phyloP scores from a whole-genome alignment of 2,797 vertebrate genomes.

The Salarias fasciatus region DNA sequence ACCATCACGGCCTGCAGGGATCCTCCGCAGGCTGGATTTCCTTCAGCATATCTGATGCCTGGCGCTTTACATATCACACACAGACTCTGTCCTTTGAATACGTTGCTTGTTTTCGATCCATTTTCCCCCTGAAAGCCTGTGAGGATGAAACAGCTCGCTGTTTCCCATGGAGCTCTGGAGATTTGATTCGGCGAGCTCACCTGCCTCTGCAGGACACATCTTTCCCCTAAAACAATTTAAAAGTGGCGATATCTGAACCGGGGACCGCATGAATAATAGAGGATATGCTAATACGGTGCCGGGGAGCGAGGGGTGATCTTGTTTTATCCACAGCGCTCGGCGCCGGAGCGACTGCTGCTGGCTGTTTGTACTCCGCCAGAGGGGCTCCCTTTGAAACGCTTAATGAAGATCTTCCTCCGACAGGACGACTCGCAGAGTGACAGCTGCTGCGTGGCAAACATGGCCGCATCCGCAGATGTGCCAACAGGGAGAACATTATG shows the following conservation, averaged over 20 bases:
- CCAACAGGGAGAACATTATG: conserved; percentile 54
- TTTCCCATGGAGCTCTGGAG: conserved; percentile 11
- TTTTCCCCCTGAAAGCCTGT: conserved; percentile 28
- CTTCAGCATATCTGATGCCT: conserved; percentile 34
- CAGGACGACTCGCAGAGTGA: conserved; percentile 60
- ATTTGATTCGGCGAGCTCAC: conserved; percentile 72
- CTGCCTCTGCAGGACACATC: conserved; percentile 47
- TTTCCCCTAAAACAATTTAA: conserved; percentile 68
- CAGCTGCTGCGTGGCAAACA: conserved; percentile 63
- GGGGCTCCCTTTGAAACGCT: conserved; percentile 66
- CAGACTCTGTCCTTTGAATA: conserved; percentile 32
- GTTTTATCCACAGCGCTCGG: conserved; percentile 54
- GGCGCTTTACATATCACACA: conserved; percentile 56
- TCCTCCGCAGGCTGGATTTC: no score
- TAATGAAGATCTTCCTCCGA: conserved; percentile 81
- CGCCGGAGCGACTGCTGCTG: conserved; percentile 56
- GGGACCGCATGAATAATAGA: conserved; percentile 75
- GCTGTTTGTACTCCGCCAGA: conserved; percentile 71
- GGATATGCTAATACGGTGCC: conserved; percentile 72
- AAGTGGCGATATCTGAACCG: conserved; percentile 59
- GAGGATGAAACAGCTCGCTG: conserved; percentile 37
- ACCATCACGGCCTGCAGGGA: no score
- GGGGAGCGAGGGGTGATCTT: conserved; percentile 52
- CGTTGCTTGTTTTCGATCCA: conserved; percentile 39
- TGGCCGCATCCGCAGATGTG: conserved; percentile 45